Percentiles rank a stretch among this genome's conserved stretches.
phyloP scores from a whole-genome alignment of 1,140 invertebrate genomes.

The Harpegnathos saltator region DNA sequence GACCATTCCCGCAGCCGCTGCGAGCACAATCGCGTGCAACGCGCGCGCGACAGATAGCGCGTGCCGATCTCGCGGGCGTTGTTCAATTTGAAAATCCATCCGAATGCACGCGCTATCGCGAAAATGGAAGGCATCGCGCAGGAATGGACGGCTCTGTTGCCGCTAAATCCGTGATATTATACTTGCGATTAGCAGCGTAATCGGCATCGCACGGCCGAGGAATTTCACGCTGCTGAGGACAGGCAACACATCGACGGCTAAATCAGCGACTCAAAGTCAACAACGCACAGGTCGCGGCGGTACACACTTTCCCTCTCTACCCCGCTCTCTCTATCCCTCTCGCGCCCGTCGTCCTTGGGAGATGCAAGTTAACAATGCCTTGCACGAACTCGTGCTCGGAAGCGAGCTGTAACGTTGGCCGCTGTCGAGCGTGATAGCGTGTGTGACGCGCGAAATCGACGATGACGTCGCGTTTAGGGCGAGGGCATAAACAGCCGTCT shows the following conservation, averaged over 20 bases:
- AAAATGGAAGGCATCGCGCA: conserved; percentile 37
- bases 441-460: not conserved
- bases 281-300: too few species aligned
- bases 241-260: too few species aligned
- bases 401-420: not conserved
- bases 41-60: not conserved
- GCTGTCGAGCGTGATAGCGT: not conserved
- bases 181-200: conserved; percentile 28
- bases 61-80: conserved; percentile 1
- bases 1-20: not conserved
- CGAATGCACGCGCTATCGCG: conserved; percentile 16
- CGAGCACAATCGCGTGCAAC: not conserved
- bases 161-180: not conserved
- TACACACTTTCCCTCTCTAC: too few species aligned
- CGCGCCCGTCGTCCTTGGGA: too few species aligned
- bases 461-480: conserved; percentile 17
- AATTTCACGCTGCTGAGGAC: not conserved
- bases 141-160: not conserved
- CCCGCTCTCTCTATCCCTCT: too few species aligned
- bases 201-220: not conserved
- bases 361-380: too few species aligned
- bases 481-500: conserved; percentile 34
- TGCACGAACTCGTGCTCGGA: not conserved
- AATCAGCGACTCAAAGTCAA: too few species aligned
- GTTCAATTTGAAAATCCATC: conserved; percentile 56